Evolutionary conservation across 2,113 vertebrate species (phyloP).

Genomic region (Lepisosteus oculatus): DNA sequence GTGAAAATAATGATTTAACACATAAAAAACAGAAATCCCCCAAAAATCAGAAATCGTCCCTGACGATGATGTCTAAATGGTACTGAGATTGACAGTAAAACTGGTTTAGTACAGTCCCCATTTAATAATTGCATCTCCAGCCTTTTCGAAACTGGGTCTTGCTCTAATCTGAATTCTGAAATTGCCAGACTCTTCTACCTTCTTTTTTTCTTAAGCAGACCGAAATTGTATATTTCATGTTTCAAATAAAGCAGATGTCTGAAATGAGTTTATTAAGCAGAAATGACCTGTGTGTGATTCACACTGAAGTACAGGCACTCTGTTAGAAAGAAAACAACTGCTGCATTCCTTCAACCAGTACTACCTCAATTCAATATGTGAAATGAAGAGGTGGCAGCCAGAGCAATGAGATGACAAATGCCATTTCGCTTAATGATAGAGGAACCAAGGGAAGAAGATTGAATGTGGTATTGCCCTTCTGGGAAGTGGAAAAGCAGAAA

Average conservation of each 20-base stretch:
- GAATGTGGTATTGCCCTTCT: conserved; percentile 12
- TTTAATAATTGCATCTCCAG: conserved; percentile 34
- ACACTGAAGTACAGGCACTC: conserved; percentile 13
- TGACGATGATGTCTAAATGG: conserved; percentile 42
- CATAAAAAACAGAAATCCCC: conserved; percentile 16
- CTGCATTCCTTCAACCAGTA: background rate
- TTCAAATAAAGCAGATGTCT: background rate
- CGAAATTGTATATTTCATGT: too few species aligned
- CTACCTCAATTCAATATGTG: conserved; percentile 27
- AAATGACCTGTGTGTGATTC: conserved; percentile 16
- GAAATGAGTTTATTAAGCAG: conserved; percentile 19
- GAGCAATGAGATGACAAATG: conserved; percentile 30
- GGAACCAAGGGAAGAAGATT: conserved; percentile 22
- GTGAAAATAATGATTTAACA: conserved; percentile 46
- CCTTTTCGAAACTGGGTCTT: conserved; percentile 13
- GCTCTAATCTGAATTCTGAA: conserved; percentile 36
- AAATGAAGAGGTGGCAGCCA: conserved; percentile 20
- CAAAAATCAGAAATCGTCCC: conserved; percentile 33
- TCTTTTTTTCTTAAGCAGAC: conserved; percentile 8
- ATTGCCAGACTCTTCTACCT: conserved; percentile 16
- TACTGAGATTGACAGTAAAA: conserved; percentile 34
- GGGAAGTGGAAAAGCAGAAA: background rate
- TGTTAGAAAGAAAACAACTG: conserved; percentile 13
- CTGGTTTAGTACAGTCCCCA: conserved; percentile 24
- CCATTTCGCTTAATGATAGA: conserved; percentile 31